These are phyloP conservation scores for Lordiphosa clarofinis DNA, from an alignment of 1,140 invertebrate genomes.

Conservation along the genomic window DNA sequence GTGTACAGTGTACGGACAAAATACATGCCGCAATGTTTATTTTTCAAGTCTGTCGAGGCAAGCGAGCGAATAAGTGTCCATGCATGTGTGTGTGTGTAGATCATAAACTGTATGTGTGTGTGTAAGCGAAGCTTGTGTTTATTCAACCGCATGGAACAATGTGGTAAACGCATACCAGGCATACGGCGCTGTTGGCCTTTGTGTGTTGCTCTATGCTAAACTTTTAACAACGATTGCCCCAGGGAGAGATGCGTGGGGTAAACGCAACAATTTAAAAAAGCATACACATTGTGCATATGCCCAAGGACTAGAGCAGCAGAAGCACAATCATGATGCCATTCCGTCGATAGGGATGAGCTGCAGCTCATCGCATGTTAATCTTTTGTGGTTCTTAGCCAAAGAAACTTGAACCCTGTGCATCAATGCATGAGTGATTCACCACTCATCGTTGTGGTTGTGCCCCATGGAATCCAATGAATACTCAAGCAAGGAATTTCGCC, in stretches of 20 bases:
- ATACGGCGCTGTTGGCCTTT: constrained; percentile 22
- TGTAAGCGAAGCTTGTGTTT: constrained; percentile 55
- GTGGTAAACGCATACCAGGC: constrained; percentile 72
- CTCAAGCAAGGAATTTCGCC: constrained; percentile 3
- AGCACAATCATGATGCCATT: constrained; percentile 5
- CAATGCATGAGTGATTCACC: constrained; percentile 49
- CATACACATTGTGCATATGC: constrained; percentile 43
- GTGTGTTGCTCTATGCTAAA: constrained; percentile 58
- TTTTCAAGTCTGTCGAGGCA: constrained; percentile 73
- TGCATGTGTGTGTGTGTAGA: constrained; percentile 38
- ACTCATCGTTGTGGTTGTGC: constrained; percentile 25
- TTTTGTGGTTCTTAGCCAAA: constrained; percentile 56
- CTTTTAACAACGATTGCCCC: constrained; percentile 70
- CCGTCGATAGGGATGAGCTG: constrained; percentile 41
- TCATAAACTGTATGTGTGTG: constrained; percentile 55
- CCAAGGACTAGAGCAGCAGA: constrained; percentile 31
- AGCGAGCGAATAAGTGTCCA: constrained; percentile 69
- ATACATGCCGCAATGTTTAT: constrained; percentile 76
- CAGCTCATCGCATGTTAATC: constrained; percentile 61
- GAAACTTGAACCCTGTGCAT: constrained; percentile 59
- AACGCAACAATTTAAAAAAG: constrained; percentile 66
- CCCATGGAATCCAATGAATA: constrained; percentile 7
- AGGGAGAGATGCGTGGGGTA: constrained; percentile 40
- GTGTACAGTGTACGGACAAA: constrained; percentile 72
- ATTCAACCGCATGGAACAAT: constrained; percentile 75